Evolutionary conservation across 2,113 vertebrate genomes (phyloP).

Genomic region (Sisor rabdophorus): DNA sequence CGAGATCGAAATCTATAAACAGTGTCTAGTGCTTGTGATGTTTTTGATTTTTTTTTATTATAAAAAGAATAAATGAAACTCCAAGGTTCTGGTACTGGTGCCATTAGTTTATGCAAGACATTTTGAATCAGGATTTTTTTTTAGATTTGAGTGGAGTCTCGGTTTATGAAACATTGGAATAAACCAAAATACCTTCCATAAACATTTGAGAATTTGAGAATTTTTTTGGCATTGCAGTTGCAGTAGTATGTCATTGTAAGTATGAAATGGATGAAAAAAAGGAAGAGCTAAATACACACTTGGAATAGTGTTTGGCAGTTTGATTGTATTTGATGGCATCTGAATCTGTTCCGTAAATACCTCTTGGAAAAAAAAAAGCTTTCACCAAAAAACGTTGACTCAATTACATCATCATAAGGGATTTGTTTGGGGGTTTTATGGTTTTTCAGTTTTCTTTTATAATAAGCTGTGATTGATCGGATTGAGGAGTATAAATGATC

Average conservation of each 20-base stretch:
- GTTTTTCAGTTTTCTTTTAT: constrained; percentile 20
- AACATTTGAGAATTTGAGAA: constrained; percentile 17
- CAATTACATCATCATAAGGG: constrained; percentile 21
- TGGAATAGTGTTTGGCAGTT: constrained; percentile 11
- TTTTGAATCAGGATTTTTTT: constrained; percentile 49
- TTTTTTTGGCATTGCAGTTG: not conserved
- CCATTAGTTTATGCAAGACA: constrained; percentile 55
- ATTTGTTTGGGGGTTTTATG: constrained; percentile 6
- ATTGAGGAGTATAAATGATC: constrained; percentile 24
- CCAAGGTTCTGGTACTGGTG: constrained; percentile 40
- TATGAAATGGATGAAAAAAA: constrained; percentile 6
- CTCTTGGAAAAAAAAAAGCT: not conserved
- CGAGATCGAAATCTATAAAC: constrained; percentile 17
- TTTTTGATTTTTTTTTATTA: constrained; percentile 10
- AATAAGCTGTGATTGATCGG: constrained; percentile 10
- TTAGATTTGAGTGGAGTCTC: constrained; percentile 1
- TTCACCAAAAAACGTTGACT: constrained; percentile 13
- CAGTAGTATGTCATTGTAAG: not conserved
- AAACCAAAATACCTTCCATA: constrained; percentile 27
- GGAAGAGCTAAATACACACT: constrained; percentile 15
- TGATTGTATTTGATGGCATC: constrained; percentile 18
- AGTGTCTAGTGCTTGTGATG: not conserved
- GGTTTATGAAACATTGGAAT: constrained; percentile 16
- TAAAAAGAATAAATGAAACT: constrained; percentile 39
- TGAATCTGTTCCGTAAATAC: not conserved